Conservation (phyloP, 1,140 invertebrate genomes). For the Neodiprion lecontei region DNA sequence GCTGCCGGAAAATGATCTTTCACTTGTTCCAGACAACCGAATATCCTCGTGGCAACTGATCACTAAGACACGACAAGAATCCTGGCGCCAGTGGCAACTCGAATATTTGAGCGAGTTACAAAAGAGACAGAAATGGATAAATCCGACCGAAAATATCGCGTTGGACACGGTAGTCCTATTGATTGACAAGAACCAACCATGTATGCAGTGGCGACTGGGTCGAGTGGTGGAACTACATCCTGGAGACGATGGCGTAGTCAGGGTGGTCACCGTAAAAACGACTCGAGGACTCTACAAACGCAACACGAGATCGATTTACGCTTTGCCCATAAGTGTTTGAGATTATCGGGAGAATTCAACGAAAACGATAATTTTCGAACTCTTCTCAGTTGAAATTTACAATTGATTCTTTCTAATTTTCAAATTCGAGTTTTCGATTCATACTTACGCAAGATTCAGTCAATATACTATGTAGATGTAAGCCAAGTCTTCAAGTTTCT, state of each 20-base stretch:
- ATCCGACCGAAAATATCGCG: slow-evolving; percentile 20
- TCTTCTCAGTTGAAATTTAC: no score
- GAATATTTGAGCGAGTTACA: slow-evolving; percentile 20
- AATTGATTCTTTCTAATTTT: not conserved
- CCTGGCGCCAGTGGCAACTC: not conserved
- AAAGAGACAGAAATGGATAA: slow-evolving; percentile 13
- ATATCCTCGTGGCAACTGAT: slow-evolving; percentile 19
- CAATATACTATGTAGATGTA: no score
- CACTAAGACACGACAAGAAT: slow-evolving; percentile 17
- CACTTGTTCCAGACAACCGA: slow-evolving; percentile 20
- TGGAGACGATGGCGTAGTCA: slow-evolving; percentile 9
- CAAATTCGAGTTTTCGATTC: not conserved
- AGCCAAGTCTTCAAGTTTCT: no score
- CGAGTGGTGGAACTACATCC: slow-evolving; percentile 8
- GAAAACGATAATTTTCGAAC: no score
- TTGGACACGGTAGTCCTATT: slow-evolving; percentile 16
- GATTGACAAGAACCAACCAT: slow-evolving; percentile 21
- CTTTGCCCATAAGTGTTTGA: not conserved
- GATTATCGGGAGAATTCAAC: not conserved
- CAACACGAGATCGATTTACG: not conserved
- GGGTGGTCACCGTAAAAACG: not conserved
- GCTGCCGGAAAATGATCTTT: slow-evolving; percentile 19
- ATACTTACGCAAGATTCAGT: not conserved
- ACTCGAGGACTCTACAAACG: not conserved
- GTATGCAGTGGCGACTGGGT: slow-evolving; percentile 16